These are phyloP conservation scores for Semicossyphus pulcher DNA, from an alignment of 2,113 vertebrate genomes.

Conservation along the genomic window DNA sequence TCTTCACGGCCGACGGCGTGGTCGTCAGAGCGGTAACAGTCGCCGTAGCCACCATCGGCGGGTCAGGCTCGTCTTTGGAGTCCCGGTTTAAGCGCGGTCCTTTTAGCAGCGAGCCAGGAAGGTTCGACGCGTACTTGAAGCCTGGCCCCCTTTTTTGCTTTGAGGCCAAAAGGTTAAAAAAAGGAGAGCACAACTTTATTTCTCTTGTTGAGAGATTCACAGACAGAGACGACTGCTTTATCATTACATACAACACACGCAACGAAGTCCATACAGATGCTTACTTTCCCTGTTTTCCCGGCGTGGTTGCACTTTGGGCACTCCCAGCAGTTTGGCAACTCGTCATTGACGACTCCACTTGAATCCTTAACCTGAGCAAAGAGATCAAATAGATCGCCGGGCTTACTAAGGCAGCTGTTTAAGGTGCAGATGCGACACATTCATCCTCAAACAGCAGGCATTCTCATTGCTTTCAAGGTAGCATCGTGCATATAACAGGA, in stretches of 20 bases:
- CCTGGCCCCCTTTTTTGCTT: constrained; percentile 99
- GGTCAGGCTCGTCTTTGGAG: constrained; percentile 89
- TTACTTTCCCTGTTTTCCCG: constrained; percentile 99
- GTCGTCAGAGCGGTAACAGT: constrained; percentile 60
- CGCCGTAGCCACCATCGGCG: constrained; percentile 42
- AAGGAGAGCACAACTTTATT: constrained; percentile 89
- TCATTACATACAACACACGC: background rate
- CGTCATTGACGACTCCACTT: constrained; percentile 94
- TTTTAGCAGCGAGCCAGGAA: constrained; percentile 95
- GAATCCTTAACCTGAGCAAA: constrained; percentile 91
- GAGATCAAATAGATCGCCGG: background rate
- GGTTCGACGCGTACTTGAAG: constrained; percentile 97
- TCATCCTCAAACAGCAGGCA: too few relatives aligned
- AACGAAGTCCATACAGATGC: constrained; percentile 73
- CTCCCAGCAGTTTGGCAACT: constrained; percentile 99
- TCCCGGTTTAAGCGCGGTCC: constrained; percentile 91
- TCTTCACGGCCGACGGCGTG: constrained; percentile 76
- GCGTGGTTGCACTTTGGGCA: constrained; percentile 98
- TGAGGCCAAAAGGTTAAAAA: constrained; percentile 90
- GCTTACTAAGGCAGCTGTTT: too few relatives aligned
- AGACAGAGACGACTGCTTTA: background rate
- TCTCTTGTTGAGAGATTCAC: constrained; percentile 68
- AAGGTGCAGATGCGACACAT: too few relatives aligned
- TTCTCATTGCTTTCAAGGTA: too few relatives aligned
- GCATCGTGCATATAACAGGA: too few relatives aligned